phyloP scores from a whole-genome alignment of 1,140 invertebrate genomes.

The Caenorhabditis elegans region WBcel235 BX284603.4:8616001-8616500 shows the following conservation, averaged over 20 bases:
- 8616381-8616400: too few relatives aligned
- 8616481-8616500: too few relatives aligned
- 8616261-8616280: not conserved
- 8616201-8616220: not conserved
- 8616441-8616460: too few relatives aligned
- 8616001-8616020: not conserved
- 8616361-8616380: too few relatives aligned
- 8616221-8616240: not conserved
- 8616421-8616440: too few relatives aligned
- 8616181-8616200: not conserved
- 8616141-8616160: not conserved
- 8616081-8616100: not conserved
- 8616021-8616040: not conserved
- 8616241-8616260: not conserved
- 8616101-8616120: not conserved
- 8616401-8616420: too few relatives aligned
- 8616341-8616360: too few relatives aligned
- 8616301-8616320: not conserved
- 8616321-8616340: not conserved
- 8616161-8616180: not conserved
- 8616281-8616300: not conserved
- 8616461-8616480: too few relatives aligned
- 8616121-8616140: not conserved
- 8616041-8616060: not conserved
- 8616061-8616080: not conserved